Conservation (phyloP, 1,140 invertebrate genomes). For the Bicyclus anynana region DNA sequence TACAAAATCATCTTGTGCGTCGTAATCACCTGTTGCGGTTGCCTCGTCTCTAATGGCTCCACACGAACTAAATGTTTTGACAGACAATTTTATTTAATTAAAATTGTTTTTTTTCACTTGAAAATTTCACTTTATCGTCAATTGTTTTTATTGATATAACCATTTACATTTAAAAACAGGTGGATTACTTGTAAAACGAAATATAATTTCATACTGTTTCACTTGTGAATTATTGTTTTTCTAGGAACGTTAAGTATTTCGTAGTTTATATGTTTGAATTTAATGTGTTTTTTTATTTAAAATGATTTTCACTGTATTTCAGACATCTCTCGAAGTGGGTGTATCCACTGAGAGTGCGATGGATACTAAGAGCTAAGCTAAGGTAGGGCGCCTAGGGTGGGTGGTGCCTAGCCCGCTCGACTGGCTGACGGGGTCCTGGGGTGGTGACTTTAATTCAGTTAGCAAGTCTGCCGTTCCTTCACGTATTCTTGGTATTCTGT, state of each 20-base stretch:
- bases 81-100: too few relatives aligned
- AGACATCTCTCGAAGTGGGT: constrained; percentile 1
- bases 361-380: constrained; percentile 20
- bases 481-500: not conserved
- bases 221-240: too few relatives aligned
- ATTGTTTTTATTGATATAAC: too few relatives aligned
- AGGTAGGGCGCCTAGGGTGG: not conserved
- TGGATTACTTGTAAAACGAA: too few relatives aligned
- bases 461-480: not conserved
- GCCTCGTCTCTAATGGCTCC: not conserved
- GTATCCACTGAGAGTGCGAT: constrained; percentile 5
- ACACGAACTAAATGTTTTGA: not conserved
- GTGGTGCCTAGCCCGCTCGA: not conserved
- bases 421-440: constrained; percentile 1
- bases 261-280: too few relatives aligned
- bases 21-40: constrained; percentile 52
- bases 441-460: constrained; percentile 28
- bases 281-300: too few relatives aligned
- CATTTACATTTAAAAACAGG: too few relatives aligned
- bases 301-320: not conserved
- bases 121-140: too few relatives aligned
- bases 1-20: constrained; percentile 58
- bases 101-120: too few relatives aligned
- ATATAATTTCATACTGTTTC: too few relatives aligned
- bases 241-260: not conserved